A percentile compares a stretch with the other conserved stretches of the same genome.
Evolutionary conservation across 2,113 vertebrate species (phyloP).

Genomic region (Coregonus clupeaformis): DNA sequence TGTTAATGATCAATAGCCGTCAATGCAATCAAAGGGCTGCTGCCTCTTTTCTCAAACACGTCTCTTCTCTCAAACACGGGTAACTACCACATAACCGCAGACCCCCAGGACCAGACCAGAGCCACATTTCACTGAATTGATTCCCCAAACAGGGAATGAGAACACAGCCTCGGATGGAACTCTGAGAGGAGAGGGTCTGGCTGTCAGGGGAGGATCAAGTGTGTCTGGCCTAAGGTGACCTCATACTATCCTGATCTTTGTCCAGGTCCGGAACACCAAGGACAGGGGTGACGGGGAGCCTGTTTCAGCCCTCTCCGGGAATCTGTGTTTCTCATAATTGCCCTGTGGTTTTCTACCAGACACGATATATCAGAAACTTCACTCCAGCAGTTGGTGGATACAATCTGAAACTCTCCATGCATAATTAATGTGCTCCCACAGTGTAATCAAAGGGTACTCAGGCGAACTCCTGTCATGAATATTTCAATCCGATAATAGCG

Average conservation of each 20-base stretch:
- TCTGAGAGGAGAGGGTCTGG: no score
- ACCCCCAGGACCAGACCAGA: no score
- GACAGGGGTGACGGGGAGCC: not conserved
- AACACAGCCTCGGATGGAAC: no score
- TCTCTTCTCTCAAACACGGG: not conserved
- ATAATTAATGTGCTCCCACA: not conserved
- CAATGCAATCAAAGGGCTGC: not conserved
- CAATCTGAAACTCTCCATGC: not conserved
- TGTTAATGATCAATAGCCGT: not conserved
- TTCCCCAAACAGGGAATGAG: no score
- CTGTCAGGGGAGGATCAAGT: no score
- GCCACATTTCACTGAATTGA: not conserved
- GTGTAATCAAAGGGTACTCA: slow-evolving; percentile 4
- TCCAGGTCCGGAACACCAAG: not conserved
- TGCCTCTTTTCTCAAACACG: not conserved
- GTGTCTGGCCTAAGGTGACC: not conserved
- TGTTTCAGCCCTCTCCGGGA: not conserved
- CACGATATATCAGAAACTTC: not conserved
- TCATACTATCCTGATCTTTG: not conserved
- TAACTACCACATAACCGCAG: no score
- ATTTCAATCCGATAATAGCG: not conserved
- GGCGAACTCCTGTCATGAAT: not conserved
- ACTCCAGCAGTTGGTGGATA: not conserved
- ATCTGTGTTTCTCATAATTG: not conserved
- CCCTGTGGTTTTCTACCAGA: not conserved